phyloP scores from a whole-genome alignment of 2,888 invertebrate species.

The Sinhomidia bicolor region DNA sequence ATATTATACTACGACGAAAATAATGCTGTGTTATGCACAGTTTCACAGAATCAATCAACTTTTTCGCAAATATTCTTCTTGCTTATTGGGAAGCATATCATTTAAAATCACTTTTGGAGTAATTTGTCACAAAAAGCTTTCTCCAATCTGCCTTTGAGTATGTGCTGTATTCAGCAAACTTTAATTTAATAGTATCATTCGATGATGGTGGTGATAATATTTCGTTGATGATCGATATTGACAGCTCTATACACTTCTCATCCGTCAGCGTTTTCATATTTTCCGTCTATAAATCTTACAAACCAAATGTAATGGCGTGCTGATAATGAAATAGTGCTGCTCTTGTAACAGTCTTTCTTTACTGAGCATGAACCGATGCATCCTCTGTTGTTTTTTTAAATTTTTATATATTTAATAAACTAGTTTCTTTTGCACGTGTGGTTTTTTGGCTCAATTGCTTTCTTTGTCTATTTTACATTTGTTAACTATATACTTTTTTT shows the following conservation, averaged over 20 bases:
- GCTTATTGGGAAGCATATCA: not conserved
- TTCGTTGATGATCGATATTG: constrained; percentile 2
- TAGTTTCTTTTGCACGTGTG: not conserved
- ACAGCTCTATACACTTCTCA: not conserved
- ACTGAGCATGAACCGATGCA: not conserved
- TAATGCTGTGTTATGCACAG: constrained; percentile 2
- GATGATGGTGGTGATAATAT: not conserved
- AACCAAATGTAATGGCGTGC: constrained; percentile 28
- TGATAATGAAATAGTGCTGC: constrained; percentile 1
- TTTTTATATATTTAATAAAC: not conserved
- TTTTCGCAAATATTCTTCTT: not conserved
- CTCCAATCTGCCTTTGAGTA: not conserved
- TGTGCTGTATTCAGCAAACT: not conserved
- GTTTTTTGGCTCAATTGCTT: not conserved
- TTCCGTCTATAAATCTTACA: not conserved
- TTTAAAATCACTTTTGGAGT: not conserved
- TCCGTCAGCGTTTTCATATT: not conserved
- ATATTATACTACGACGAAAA: not conserved
- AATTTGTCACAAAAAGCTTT: not conserved
- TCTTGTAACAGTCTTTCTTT: not conserved
- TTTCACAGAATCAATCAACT: constrained; percentile 4
- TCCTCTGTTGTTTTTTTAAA: not conserved
- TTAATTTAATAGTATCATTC: not conserved
- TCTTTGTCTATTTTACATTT: not conserved
- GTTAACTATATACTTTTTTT: not conserved